Conservation (phyloP, 1,140 invertebrate species). For the Matsumurasca onukii region DNA sequence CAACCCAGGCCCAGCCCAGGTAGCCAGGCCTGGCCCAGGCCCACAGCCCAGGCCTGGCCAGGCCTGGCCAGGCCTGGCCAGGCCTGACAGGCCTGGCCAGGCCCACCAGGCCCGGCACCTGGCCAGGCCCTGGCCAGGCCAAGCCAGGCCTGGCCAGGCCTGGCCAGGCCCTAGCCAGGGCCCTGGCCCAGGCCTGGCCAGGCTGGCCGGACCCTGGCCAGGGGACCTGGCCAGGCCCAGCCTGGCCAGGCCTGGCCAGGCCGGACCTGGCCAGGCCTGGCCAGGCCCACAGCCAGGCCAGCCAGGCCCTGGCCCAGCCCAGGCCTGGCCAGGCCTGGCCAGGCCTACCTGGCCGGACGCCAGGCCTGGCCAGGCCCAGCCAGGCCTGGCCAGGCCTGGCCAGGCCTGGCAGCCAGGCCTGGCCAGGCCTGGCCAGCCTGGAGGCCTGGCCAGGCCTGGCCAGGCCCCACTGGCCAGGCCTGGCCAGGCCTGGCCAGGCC, state of each 20-base stretch:
- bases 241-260: neutral
- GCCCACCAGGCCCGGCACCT: neutral
- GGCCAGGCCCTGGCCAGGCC: too few relatives aligned
- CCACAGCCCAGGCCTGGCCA: neutral
- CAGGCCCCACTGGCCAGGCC: too few relatives aligned
- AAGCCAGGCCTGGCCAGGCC: conserved; percentile 3
- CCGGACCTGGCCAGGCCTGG: conserved; percentile 3
- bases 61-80: neutral
- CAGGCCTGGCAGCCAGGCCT: neutral
- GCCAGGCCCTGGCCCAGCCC: too few relatives aligned
- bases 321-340: neutral
- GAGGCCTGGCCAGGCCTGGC: neutral
- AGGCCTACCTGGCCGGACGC: neutral
- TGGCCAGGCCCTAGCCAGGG: too few relatives aligned
- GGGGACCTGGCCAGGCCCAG: neutral
- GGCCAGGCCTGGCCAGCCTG: too few relatives aligned
- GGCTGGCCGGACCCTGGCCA: neutral
- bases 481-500: conserved; percentile 3
- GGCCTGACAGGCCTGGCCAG: neutral
- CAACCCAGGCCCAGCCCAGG: too few relatives aligned
- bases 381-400: conserved; percentile 3
- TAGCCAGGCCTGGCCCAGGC: neutral
- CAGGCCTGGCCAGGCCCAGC: conserved; percentile 3
- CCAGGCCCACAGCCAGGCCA: too few relatives aligned
- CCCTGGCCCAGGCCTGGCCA: neutral